Evolutionary conservation across 2,888 invertebrate genomes (phyloP), one percentile per base, ranked within the genome.

Genomic region (Anaspis maculata): DNA sequence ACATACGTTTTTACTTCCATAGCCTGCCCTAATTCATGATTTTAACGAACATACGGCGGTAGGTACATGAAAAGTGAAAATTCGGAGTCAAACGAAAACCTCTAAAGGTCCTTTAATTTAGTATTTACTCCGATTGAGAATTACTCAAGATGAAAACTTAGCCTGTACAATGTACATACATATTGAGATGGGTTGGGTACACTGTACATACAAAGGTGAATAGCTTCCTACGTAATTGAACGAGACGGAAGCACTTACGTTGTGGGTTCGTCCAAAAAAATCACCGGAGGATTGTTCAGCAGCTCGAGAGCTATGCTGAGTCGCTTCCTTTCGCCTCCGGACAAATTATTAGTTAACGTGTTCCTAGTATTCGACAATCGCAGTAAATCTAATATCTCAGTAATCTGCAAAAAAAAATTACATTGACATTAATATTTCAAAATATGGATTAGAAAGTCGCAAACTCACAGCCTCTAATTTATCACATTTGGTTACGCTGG

Each of bases 251-350:
- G 30, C 12, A 64, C 76, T 77, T 70, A 95, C 94, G 94, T 92
- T 2, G 96, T 96, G 1, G 95, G 95, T 60, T 96, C 95, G 62
- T 96, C 95, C 38, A 96, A 73, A 62, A 95, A 95, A 62, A 96
- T 77, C 4, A 95, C 82, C 1, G 95, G 92, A 2, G 95, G 96
- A 64, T 96, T 95, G 64, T 94, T 92, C 30, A 91, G 79, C 14
- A 96, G 70, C 61, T 96, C 96, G 41, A 92, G 64, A 0, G 94
- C 95, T 25, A 96, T 90, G 1, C 91, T 88, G n/a, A 96, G 71
- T 14, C 95, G 72, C 61, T 96, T 96, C 40, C 78, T 76, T 66
- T 96, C 94, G 0, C 96, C 96, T 0, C 95, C 95, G 0, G 94
- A 94, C 13, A 96, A 68, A 30, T 69, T 71, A 41, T 76, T 73